Evolutionary conservation across 2,888 invertebrate species (phyloP).

Genomic region (Heliconius charithonia): DNA sequence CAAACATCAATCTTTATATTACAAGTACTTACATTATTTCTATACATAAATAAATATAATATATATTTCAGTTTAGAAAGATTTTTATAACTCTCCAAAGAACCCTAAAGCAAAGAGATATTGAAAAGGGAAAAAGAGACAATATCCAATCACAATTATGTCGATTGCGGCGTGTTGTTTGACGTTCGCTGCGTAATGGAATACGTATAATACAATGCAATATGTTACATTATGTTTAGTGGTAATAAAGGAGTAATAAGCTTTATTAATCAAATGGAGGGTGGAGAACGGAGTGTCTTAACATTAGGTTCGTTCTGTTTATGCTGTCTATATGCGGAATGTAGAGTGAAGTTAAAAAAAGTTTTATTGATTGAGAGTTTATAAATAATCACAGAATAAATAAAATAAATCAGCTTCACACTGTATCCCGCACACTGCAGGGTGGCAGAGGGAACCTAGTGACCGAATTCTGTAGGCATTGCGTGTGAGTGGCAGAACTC

Average conservation of each 20-base stretch:
- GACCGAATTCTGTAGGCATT: no score
- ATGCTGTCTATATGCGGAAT: background rate
- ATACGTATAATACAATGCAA: background rate
- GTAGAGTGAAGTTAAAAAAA: no score
- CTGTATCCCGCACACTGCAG: no score
- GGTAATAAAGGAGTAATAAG: slow-evolving; percentile 1
- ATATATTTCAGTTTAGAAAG: background rate
- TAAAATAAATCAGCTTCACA: no score
- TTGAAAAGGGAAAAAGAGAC: slow-evolving; percentile 66
- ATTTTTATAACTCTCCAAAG: slow-evolving; percentile 16
- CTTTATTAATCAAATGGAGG: background rate
- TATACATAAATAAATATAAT: no score
- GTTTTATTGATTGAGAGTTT: background rate
- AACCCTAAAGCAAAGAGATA: slow-evolving; percentile 50
- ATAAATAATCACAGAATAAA: background rate
- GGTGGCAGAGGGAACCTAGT: no score
- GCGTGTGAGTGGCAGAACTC: no score
- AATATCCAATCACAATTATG: slow-evolving; percentile 80
- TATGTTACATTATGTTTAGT: background rate
- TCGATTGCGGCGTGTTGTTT: slow-evolving; percentile 63
- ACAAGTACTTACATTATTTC: no score
- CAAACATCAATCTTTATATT: no score
- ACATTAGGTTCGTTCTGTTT: background rate
- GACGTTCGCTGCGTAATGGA: slow-evolving; percentile 52
- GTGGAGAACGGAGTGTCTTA: background rate